Evolutionary conservation across 1,140 invertebrate species (phyloP).

Genomic region (Dinoponera quadriceps): DNA sequence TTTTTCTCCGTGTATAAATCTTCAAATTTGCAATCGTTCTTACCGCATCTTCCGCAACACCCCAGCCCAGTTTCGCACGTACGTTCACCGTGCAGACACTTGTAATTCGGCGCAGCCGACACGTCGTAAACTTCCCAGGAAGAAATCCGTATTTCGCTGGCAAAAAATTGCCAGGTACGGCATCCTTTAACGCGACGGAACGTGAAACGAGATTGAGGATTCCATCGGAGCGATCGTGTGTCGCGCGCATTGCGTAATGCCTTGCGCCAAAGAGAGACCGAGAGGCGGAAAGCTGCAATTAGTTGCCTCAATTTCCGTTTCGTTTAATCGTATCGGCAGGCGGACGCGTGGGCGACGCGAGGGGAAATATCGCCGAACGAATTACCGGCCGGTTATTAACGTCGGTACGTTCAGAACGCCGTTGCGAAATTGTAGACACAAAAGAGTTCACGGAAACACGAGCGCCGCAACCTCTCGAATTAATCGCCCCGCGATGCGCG

Average conservation of each 20-base stretch:
- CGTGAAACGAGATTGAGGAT: slow-evolving; percentile 30
- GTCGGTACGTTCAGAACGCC: neutral
- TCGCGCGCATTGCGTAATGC: slow-evolving; percentile 5
- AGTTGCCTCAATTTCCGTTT: slow-evolving; percentile 67
- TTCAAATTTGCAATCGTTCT: too few relatives aligned
- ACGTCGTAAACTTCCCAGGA: too few relatives aligned
- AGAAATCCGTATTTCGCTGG: too few relatives aligned
- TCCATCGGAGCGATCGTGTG: slow-evolving; percentile 17
- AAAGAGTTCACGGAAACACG: too few relatives aligned
- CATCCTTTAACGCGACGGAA: slow-evolving; percentile 22
- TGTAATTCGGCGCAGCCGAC: too few relatives aligned
- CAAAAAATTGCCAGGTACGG: too few relatives aligned
- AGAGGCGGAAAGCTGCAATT: slow-evolving; percentile 55
- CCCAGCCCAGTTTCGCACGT: too few relatives aligned
- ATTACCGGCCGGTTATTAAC: slow-evolving; percentile 45
- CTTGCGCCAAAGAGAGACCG: slow-evolving; percentile 16
- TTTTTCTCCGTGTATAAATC: too few relatives aligned
- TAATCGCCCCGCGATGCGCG: too few relatives aligned
- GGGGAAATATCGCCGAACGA: slow-evolving; percentile 39
- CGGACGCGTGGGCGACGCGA: neutral
- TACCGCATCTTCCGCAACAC: too few relatives aligned
- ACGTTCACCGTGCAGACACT: too few relatives aligned
- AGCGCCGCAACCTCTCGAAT: too few relatives aligned
- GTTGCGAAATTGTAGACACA: neutral
- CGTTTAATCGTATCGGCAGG: slow-evolving; percentile 55